Base-by-base conservation (phyloP, 2,888 invertebrate genomes). In the Aquatica leii region DNA sequence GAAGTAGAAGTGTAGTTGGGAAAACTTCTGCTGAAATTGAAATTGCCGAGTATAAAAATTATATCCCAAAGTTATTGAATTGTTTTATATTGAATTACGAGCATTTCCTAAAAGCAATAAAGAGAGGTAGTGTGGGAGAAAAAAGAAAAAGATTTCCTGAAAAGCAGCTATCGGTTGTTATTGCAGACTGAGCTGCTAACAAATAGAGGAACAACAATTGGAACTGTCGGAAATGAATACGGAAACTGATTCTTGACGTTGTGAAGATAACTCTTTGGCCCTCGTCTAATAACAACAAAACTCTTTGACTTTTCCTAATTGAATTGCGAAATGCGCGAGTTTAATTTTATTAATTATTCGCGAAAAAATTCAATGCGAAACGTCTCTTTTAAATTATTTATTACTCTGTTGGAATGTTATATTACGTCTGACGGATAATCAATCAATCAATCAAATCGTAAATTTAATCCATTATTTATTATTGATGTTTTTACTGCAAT, bases 131-230 rank as follows among this genome's bases (percentile, higher is more conserved):
- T 43, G 52, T 34, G 2, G 59, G 12, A 43, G 46, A 43, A 56
- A 52, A 48, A 43, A 24, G 4, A 24, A 6, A 24, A 24, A 24
- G 24, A 24, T 24, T 24, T 24, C 24, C 6, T 6, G 24, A 60
- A 54, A 60, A 60, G 60, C 60, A 51, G 49, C 55, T 61, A 61
- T 61, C 61, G 49, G 40, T 61, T 61, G 55, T 61, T 61, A 61
- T 61, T 61, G 61, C 61, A 61, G 54, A 21, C 50, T 15, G 54
- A 61, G 49, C 61, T 41, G 55, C 61, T 49, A 55, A 61, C 61
- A 61, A 61, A 61, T 37, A 49, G 35, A 48, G 50, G 55, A 60
- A 60, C 61, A 55, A 61, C 61, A 50, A 55, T 61, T 61, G 55
- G 50, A 52, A 31, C 54, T 50, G 61, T 43, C 50, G 48, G 54